Evolutionary conservation across 2,888 invertebrate genomes (phyloP).

Genomic region (Adelphocoris suturalis): DNA sequence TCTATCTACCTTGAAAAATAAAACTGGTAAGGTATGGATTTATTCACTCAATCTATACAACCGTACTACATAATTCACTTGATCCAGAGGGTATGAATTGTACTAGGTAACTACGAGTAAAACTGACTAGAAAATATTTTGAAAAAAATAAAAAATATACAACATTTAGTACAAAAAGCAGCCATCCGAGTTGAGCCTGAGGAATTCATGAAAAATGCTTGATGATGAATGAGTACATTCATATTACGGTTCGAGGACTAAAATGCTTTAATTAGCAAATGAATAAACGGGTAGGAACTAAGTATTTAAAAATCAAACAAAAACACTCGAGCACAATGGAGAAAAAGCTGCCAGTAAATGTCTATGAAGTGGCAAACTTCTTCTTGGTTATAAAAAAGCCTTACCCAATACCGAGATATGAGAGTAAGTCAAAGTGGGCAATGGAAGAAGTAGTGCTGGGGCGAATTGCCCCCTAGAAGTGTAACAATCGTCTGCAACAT

Average conservation of each 20-base stretch:
- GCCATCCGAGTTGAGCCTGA: not conserved
- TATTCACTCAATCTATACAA: not conserved
- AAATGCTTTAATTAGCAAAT: no score
- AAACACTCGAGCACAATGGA: slow-evolving; percentile 30
- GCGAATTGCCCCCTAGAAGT: slow-evolving; percentile 61
- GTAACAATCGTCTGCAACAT: slow-evolving; percentile 68
- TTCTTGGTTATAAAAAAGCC: not conserved
- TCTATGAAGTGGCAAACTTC: not conserved
- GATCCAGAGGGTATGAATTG: not conserved
- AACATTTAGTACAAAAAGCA: slow-evolving; percentile 6
- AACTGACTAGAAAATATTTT: no score
- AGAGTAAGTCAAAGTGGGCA: slow-evolving; percentile 67
- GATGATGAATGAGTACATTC: no score
- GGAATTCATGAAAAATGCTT: no score
- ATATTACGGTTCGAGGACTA: no score
- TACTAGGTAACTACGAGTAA: not conserved
- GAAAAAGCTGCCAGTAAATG: slow-evolving; percentile 20
- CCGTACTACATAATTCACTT: not conserved
- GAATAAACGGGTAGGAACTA: not conserved
- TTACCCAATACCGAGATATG: slow-evolving; percentile 68
- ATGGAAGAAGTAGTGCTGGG: slow-evolving; percentile 69
- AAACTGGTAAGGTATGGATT: not conserved
- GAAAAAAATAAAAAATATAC: not conserved
- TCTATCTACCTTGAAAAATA: not conserved
- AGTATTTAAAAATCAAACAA: slow-evolving; percentile 13